These are phyloP conservation scores for Alfaro cultratus DNA, from an alignment of 2,797 vertebrate species.

Conservation along the genomic window DNA sequence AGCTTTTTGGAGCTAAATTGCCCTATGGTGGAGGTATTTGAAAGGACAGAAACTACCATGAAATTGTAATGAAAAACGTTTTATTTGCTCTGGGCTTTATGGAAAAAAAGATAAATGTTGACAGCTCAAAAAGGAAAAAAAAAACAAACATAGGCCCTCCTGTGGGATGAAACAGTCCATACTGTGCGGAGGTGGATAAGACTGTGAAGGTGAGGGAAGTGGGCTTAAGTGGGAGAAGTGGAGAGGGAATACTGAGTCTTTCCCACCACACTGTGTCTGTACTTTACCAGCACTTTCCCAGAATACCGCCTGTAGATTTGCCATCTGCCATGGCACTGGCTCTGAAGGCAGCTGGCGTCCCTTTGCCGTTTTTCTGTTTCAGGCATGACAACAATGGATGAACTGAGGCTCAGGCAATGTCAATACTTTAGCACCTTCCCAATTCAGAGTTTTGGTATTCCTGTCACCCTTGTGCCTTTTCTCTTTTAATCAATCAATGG, in stretches of 20 bases:
- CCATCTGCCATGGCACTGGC: constrained; percentile 79
- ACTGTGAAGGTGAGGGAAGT: constrained; percentile 61
- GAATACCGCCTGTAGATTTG: constrained; percentile 74
- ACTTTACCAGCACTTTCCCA: constrained; percentile 65
- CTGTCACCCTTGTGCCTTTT: constrained; percentile 46
- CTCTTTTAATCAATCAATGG: not conserved
- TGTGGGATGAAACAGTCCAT: constrained; percentile 63
- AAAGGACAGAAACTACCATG: constrained; percentile 14
- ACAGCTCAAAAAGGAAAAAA: constrained; percentile 17
- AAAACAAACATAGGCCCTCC: constrained; percentile 30
- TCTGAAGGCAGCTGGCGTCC: constrained; percentile 68
- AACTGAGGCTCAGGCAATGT: constrained; percentile 31
- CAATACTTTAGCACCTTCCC: constrained; percentile 36
- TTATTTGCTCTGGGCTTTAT: constrained; percentile 14
- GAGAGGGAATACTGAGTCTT: constrained; percentile 51
- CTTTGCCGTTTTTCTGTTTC: constrained; percentile 29
- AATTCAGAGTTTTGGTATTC: constrained; percentile 8
- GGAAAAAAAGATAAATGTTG: constrained; percentile 1
- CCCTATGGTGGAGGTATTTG: constrained; percentile 6
- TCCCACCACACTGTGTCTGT: constrained; percentile 65
- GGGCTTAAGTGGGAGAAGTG: constrained; percentile 53
- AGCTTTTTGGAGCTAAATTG: constrained; percentile 6
- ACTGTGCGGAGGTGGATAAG: constrained; percentile 77
- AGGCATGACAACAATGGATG: constrained; percentile 55
- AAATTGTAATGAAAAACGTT: constrained; percentile 5